Conservation (phyloP, 2,888 invertebrate genomes). For the Synanthedon vespiformis region DNA sequence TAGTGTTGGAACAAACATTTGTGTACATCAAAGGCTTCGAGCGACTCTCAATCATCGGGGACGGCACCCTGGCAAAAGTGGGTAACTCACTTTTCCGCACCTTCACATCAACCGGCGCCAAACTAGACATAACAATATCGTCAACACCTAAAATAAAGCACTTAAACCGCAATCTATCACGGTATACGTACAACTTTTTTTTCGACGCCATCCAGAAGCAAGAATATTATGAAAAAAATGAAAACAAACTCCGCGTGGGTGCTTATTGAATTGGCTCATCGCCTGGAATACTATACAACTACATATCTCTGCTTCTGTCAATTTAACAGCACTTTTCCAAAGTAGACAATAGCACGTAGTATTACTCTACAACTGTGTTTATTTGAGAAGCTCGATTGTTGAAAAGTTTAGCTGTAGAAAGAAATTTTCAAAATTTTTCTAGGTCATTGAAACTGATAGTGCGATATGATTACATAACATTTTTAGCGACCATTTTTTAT, state of each 20-base stretch:
- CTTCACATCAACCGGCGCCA: conserved; percentile 37
- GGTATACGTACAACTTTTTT: conserved; percentile 13
- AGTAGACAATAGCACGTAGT: no score
- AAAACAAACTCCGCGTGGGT: conserved; percentile 25
- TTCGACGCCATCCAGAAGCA: conserved; percentile 30
- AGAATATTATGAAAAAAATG: conserved; percentile 29
- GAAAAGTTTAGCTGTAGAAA: no score
- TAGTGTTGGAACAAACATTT: not conserved
- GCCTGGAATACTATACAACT: conserved; percentile 2
- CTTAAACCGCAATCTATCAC: conserved; percentile 49
- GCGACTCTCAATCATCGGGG: conserved; percentile 12
- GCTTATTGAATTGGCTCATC: conserved; percentile 18
- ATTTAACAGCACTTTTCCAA: no score
- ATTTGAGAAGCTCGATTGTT: no score
- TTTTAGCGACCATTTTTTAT: no score
- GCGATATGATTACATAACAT: no score
- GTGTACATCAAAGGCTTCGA: conserved; percentile 15
- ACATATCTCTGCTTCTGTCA: no score
- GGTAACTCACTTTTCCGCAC: conserved; percentile 26
- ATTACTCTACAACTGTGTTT: no score
- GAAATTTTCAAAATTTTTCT: no score
- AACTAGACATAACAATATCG: conserved; percentile 43
- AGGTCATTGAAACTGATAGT: no score
- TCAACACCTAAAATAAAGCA: conserved; percentile 49
- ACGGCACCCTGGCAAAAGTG: conserved; percentile 10